These are phyloP conservation scores for Podarcis lilfordi DNA, from an alignment of 2,797 vertebrate genomes.

Conservation along the genomic window DNA sequence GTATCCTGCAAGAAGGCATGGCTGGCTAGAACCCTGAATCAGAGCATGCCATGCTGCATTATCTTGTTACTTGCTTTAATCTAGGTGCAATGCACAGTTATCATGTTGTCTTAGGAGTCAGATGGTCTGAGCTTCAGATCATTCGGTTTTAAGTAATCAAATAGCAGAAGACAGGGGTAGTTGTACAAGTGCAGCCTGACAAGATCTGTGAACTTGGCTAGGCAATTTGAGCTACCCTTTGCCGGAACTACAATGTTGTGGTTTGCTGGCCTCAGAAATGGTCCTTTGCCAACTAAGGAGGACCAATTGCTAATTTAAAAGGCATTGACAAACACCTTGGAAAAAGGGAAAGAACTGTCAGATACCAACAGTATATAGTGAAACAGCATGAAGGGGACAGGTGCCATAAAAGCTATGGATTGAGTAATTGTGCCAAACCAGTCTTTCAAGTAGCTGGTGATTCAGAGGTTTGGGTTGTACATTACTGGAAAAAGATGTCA, in stretches of 20 bases:
- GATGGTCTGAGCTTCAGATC: background rate
- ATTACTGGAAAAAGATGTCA: background rate
- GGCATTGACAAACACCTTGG: background rate
- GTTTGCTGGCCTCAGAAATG: background rate
- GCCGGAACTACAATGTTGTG: background rate
- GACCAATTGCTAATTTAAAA: accelerated
- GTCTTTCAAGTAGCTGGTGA: slow-evolving; percentile 16
- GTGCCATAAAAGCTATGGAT: background rate
- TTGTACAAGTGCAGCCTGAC: background rate
- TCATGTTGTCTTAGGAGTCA: background rate
- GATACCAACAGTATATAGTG: background rate
- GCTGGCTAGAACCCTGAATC: background rate
- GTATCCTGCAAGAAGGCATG: background rate
- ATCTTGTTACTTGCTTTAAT: background rate
- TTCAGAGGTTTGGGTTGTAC: slow-evolving; percentile 13
- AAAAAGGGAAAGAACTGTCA: background rate
- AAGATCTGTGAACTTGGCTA: background rate
- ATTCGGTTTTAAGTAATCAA: background rate
- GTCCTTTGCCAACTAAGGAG: background rate
- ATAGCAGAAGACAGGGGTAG: background rate
- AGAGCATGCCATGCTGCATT: background rate
- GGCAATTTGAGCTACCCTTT: too few relatives aligned
- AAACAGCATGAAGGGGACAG: background rate
- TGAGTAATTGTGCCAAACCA: background rate
- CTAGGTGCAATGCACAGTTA: background rate